Evolutionary conservation across 2,113 vertebrate species (phyloP).

Genomic region (Scytalopus superciliaris): DNA sequence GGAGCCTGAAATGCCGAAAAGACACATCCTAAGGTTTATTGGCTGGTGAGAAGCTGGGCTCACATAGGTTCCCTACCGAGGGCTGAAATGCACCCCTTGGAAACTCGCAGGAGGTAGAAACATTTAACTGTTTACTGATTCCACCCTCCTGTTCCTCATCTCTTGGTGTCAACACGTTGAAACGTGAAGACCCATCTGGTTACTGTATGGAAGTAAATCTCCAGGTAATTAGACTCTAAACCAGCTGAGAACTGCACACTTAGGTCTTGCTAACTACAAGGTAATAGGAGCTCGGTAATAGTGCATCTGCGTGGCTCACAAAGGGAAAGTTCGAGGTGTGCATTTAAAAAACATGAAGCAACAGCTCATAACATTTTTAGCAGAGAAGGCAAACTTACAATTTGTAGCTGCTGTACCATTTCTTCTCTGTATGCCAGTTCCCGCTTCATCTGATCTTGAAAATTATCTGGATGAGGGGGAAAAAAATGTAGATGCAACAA

Average conservation of each 20-base stretch:
- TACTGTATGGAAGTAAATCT: slow-evolving; percentile 73
- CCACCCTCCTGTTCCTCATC: slow-evolving; percentile 4
- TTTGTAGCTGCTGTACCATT: slow-evolving; percentile 98
- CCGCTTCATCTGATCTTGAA: slow-evolving; percentile 98
- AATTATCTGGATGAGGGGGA: slow-evolving; percentile 83
- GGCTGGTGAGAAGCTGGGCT: neutral
- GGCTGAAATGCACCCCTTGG: neutral
- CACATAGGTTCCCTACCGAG: neutral
- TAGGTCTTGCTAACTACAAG: neutral
- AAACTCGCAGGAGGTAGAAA: neutral
- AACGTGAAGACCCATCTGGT: slow-evolving; percentile 70
- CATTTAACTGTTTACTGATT: neutral
- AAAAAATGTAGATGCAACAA: neutral
- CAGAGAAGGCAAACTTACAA: slow-evolving; percentile 77
- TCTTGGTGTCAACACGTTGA: slow-evolving; percentile 41
- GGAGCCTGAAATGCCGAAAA: neutral
- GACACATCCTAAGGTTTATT: neutral
- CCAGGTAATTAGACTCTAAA: slow-evolving; percentile 70
- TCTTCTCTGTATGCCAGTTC: slow-evolving; percentile 97
- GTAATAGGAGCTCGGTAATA: neutral
- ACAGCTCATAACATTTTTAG: neutral
- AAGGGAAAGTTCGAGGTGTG: neutral
- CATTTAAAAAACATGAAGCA: neutral
- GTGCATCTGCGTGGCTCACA: neutral
- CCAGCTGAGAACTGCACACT: slow-evolving; percentile 50